Conservation (phyloP, 2,113 vertebrate genomes). For the Nothocercus nigrocapillus region DNA sequence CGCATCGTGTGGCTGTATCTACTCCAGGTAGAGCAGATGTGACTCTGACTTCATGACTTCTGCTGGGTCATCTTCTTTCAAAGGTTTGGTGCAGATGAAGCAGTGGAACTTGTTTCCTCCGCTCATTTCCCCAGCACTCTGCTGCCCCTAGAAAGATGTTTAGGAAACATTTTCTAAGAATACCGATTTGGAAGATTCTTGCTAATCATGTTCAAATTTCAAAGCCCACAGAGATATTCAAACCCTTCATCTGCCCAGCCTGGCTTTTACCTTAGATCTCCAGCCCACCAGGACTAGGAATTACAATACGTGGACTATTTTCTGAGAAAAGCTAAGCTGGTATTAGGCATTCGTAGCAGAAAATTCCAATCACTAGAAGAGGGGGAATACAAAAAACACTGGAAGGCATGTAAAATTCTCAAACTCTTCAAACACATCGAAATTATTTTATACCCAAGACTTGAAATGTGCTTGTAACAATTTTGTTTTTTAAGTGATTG, state of each 20-base stretch:
- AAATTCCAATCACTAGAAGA: neutral
- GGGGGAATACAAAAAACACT: neutral
- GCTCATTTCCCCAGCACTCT: neutral
- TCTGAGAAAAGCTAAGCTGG: neutral
- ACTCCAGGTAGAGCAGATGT: too few species aligned
- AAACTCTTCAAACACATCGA: neutral
- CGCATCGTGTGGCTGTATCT: neutral
- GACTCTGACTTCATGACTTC: neutral
- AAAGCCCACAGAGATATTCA: neutral
- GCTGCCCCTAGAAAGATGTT: neutral
- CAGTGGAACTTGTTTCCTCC: neutral
- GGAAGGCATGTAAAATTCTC: neutral
- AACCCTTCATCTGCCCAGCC: neutral
- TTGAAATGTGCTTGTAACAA: neutral
- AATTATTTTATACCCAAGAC: neutral
- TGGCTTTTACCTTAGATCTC: neutral
- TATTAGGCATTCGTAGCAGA: neutral
- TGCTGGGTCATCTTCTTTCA: neutral
- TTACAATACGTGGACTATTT: neutral
- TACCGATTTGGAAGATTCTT: neutral
- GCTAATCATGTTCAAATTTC: neutral
- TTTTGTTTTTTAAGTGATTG: neutral
- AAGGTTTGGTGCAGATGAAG: neutral
- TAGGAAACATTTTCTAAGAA: neutral
- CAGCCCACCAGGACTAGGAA: neutral